phyloP scores from a whole-genome alignment of 2,888 invertebrate species.

The Pomacea canaliculata region DNA sequence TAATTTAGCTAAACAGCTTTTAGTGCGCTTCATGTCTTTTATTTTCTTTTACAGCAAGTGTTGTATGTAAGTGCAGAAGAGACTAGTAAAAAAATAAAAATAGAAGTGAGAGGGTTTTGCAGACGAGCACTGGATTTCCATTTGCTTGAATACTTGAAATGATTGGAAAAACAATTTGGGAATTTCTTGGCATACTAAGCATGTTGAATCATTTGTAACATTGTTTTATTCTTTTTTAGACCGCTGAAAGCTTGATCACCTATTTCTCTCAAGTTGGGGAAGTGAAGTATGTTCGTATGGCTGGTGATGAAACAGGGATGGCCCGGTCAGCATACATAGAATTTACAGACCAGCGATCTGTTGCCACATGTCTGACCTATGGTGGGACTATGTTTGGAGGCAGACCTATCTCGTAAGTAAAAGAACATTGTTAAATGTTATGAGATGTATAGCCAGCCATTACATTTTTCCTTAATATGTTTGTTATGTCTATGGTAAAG shows the following conservation, averaged over 20 bases:
- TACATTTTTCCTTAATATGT: no score
- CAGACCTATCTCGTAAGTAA: constrained; percentile 73
- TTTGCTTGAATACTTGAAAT: no score
- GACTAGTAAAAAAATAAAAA: no score
- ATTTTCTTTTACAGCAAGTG: no score
- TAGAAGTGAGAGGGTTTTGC: no score
- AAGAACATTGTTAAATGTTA: no score
- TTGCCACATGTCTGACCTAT: constrained; percentile 85
- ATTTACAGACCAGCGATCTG: constrained; percentile 90
- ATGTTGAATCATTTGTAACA: neutral
- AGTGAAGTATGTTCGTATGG: constrained; percentile 93
- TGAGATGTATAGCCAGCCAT: no score
- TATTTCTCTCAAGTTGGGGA: constrained; percentile 90
- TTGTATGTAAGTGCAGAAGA: no score
- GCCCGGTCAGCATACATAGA: constrained; percentile 86
- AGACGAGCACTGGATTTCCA: no score
- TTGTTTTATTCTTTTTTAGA: constrained; percentile 25
- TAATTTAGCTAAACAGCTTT: no score
- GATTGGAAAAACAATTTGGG: neutral
- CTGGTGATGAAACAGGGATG: constrained; percentile 81
- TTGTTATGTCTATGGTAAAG: no score
- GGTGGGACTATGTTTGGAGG: constrained; percentile 84
- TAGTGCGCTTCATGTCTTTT: no score
- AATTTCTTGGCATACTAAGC: neutral
- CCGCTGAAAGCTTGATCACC: constrained; percentile 86